Conservation (phyloP, 2,888 invertebrate species). For the Ashinkailepas kermadecensis region DNA sequence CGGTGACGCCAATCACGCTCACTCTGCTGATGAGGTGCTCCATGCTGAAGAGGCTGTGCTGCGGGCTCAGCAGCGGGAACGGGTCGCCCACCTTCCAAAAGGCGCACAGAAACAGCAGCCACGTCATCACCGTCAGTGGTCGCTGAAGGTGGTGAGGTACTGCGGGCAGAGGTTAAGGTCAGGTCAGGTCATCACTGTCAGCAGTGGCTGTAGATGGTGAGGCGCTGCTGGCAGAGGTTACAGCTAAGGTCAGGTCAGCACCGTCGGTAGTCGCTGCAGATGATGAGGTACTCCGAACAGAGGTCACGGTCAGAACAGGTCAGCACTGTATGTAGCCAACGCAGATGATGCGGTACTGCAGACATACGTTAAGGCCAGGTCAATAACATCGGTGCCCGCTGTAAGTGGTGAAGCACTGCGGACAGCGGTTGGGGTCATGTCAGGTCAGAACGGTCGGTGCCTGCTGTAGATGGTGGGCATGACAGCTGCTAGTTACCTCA, state of each 20-base stretch:
- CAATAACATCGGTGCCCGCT: background rate
- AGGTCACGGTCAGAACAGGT: no score
- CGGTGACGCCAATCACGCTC: conserved; percentile 97
- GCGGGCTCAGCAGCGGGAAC: conserved; percentile 92
- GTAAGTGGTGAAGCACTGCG: background rate
- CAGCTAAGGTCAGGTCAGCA: conserved; percentile 60
- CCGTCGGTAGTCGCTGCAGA: conserved; percentile 68
- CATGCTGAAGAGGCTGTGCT: conserved; percentile 86
- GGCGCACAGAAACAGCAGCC: conserved; percentile 85
- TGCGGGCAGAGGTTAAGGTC: conserved; percentile 40
- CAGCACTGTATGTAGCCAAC: no score
- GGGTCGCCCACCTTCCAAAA: conserved; percentile 99
- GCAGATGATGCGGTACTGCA: background rate
- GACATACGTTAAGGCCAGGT: background rate
- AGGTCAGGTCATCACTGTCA: conserved; percentile 74
- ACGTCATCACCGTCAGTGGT: conserved; percentile 71
- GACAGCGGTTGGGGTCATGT: no score
- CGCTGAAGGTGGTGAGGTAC: conserved; percentile 67
- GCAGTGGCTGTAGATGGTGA: conserved; percentile 62
- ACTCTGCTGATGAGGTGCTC: conserved; percentile 87
- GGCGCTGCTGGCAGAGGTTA: conserved; percentile 52
- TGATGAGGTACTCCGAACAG: conserved; percentile 40
- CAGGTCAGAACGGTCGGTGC: no score
- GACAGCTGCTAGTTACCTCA: no score
- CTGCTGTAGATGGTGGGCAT: no score